phyloP scores from a whole-genome alignment of 35 echinoderm and acorn worm genomes.

The Apostichopus japonicus region DNA sequence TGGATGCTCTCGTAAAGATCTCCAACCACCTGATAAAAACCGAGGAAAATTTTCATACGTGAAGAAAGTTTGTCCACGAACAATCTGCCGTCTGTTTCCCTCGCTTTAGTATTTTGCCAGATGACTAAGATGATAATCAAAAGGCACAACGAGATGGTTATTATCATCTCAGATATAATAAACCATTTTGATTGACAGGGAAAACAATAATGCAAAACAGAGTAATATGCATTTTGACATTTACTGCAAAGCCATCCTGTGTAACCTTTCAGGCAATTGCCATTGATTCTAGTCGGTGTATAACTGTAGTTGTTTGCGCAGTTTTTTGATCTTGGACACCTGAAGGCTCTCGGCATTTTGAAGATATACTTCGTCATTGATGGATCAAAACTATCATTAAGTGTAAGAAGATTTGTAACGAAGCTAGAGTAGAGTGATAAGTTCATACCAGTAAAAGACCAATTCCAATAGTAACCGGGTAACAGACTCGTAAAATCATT shows the following conservation, averaged over 20 bases:
- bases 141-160: not conserved
- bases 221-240: slow-evolving; percentile 36
- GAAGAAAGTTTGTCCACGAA: slow-evolving; percentile 39
- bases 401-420: not conserved
- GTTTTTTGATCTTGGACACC: not conserved
- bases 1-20: slow-evolving; percentile 44
- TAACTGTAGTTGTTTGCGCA: not conserved
- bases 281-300: not conserved
- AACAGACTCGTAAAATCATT: slow-evolving; percentile 36
- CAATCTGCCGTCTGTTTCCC: not conserved
- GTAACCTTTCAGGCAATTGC: slow-evolving; percentile 29
- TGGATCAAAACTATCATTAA: not conserved
- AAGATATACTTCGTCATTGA: not conserved
- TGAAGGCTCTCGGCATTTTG: not conserved
- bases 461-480: slow-evolving; percentile 64
- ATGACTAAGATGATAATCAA: not conserved
- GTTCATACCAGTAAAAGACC: slow-evolving; percentile 12
- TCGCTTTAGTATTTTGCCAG: slow-evolving; percentile 8
- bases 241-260: slow-evolving; percentile 62
- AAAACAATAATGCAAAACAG: slow-evolving; percentile 52
- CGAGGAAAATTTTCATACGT: slow-evolving; percentile 61
- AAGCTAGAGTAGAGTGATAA: slow-evolving; percentile 13
- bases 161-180: not conserved
- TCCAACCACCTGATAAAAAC: slow-evolving; percentile 67
- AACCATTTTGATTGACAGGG: slow-evolving; percentile 39